A percentile compares a stretch with the other conserved stretches of the same genome.
Evolutionary conservation across 2,113 vertebrate species (phyloP).

Genomic region (Xenopus laevis): DNA sequence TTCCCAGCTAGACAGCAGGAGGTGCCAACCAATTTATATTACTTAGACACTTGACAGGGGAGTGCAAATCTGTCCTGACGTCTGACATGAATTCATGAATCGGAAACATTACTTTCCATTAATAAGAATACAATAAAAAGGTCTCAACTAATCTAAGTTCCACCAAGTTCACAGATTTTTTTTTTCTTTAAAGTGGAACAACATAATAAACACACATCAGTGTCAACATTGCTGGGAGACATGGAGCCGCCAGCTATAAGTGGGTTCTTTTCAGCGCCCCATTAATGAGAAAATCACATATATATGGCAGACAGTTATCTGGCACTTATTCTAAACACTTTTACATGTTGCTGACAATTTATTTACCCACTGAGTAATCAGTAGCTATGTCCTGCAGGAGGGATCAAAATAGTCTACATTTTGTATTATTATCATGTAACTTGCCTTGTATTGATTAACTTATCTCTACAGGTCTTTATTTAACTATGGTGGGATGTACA

Average conservation of each 20-base stretch:
- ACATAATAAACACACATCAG: conserved; percentile 21
- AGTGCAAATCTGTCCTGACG: conserved; percentile 44
- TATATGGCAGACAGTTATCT: too few relatives aligned
- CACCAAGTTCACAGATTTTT: background rate
- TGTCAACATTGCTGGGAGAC: conserved; percentile 18
- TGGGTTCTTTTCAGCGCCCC: conserved; percentile 35
- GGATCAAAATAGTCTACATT: too few relatives aligned
- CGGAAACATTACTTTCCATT: background rate
- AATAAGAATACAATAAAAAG: conserved; percentile 1
- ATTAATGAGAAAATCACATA: conserved; percentile 19
- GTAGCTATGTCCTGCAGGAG: too few relatives aligned
- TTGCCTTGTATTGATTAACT: too few relatives aligned
- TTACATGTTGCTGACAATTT: too few relatives aligned
- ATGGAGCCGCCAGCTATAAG: conserved; percentile 19
- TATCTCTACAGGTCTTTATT: too few relatives aligned
- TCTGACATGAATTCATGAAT: conserved; percentile 34
- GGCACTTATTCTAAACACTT: too few relatives aligned
- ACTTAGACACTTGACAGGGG: conserved; percentile 52
- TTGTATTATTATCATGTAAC: too few relatives aligned
- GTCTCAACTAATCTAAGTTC: background rate
- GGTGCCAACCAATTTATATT: conserved; percentile 58
- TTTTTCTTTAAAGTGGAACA: too few relatives aligned
- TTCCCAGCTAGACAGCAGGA: conserved; percentile 59
- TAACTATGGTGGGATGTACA: too few relatives aligned
- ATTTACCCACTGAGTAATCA: too few relatives aligned